Base-by-base conservation (phyloP, 1,140 invertebrate species). In the Drosophila arawakana region DNA sequence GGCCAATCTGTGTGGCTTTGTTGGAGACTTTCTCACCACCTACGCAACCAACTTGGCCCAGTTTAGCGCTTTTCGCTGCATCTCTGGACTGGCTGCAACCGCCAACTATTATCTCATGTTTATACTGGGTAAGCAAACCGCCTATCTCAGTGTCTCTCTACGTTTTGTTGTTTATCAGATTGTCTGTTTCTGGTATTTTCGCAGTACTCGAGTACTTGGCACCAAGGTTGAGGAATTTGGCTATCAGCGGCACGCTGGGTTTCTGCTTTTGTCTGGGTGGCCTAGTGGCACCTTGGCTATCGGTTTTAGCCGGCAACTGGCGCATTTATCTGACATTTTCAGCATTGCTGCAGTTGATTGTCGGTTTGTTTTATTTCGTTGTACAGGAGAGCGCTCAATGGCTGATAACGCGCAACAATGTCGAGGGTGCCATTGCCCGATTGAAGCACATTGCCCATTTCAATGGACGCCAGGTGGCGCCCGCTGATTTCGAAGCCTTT, bases 101-200 rank as follows among this genome's bases (percentile, higher is more conserved):
- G 93, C 93, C 11, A 94, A 94, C 81, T 94, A 94, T 78, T 93
- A 94, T 71, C 94, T 94, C 91, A 94, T 94, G 93, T 94, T 94
- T 81, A 95, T 95, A 74, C 93, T 95, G 68, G 93, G 94, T 94
- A 91, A 83, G 75, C 84, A 82, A 13, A 30, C 25, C 67, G 70
- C 71, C 55, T 76, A 85, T 78, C 78, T 76, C 6, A 18, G 18
- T 71, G 60, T 59, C 63, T 68, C 43, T 71, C 30, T 30, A 3
- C 46, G 9, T 47, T 39, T 9, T 11, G 1, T 62, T 18, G 5
- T 43, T 62, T 15, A 34, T 34, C 46, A 15, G 11, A 8, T 30
- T 30, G 25, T 43, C 8, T 44, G 35, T n/a, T 37, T 46, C 34
- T 6, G 9, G 15, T 34, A 21, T 18, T 8, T 86, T 80, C 93